Conservation (phyloP, 2,113 vertebrate species). For the Corvus moneduloides region DNA sequence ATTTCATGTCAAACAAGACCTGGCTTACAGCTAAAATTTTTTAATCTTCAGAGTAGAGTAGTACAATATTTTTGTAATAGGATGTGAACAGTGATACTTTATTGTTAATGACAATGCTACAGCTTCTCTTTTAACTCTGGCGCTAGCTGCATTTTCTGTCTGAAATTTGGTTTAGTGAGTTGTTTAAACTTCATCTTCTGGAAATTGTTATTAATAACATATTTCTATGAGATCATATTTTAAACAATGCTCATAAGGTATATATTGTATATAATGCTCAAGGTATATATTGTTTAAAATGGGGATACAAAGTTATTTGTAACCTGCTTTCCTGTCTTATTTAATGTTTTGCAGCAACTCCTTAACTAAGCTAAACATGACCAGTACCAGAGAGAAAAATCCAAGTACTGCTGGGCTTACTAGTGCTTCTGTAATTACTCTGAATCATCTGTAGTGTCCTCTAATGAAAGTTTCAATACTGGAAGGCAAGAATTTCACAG, state of each 20-base stretch:
- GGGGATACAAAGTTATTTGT: not conserved
- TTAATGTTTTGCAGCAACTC: not conserved
- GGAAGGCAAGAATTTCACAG: not conserved
- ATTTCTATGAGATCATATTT: not conserved
- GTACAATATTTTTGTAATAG: not conserved
- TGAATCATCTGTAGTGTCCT: not conserved
- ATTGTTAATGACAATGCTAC: not conserved
- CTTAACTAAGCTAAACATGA: not conserved
- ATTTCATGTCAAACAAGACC: slow-evolving; percentile 55
- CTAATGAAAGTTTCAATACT: not conserved
- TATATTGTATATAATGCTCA: not conserved
- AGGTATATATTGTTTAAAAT: not conserved
- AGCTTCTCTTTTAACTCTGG: not conserved
- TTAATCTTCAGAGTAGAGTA: slow-evolving; percentile 50
- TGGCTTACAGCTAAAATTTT: slow-evolving; percentile 36
- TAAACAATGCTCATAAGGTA: not conserved
- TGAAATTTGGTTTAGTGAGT: not conserved
- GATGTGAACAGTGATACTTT: not conserved
- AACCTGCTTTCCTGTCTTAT: not conserved
- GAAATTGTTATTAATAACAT: not conserved
- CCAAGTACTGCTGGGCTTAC: not conserved
- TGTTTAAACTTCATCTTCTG: not conserved
- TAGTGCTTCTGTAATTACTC: not conserved
- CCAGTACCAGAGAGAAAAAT: not conserved
- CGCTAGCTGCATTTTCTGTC: not conserved